These are phyloP conservation scores for Synergus laeviventris DNA, from an alignment of 2,888 invertebrate genomes.

Conservation along the genomic window DNA sequence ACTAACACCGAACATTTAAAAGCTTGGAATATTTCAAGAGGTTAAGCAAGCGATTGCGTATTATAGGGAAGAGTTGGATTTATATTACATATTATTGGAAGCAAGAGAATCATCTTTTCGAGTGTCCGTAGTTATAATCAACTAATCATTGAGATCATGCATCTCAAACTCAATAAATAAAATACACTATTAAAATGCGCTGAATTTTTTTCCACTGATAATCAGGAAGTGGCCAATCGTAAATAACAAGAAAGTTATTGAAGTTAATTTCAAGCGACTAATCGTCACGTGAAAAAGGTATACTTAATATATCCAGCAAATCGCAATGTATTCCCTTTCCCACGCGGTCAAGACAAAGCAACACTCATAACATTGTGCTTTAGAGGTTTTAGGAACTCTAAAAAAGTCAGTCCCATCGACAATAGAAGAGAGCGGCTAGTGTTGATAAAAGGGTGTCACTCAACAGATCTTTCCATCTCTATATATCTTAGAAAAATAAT, in stretches of 20 bases:
- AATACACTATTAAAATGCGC: not conserved
- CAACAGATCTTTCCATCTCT: conserved; percentile 8
- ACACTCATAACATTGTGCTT: conserved; percentile 41
- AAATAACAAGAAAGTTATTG: conserved; percentile 56
- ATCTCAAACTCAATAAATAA: not conserved
- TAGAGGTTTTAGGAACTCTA: conserved; percentile 47
- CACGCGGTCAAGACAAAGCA: conserved; percentile 43
- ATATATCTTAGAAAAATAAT: not conserved
- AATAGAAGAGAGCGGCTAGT: conserved; percentile 21
- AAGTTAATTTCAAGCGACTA: conserved; percentile 62
- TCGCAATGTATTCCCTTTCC: conserved; percentile 6
- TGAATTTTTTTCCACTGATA: conserved; percentile 1
- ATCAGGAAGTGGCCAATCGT: conserved; percentile 52
- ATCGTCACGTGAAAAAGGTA: conserved; percentile 48
- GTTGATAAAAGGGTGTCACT: conserved; percentile 1
- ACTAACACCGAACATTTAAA: not conserved
- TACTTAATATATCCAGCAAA: not conserved
- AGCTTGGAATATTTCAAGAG: not conserved
- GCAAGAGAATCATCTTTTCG: not conserved
- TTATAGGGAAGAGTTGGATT: not conserved
- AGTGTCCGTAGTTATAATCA: not conserved
- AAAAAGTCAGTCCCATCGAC: conserved; percentile 16
- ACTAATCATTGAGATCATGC: not conserved
- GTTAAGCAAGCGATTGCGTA: not conserved
- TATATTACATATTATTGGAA: no score